Percentiles rank a stretch among this genome's conserved stretches.
Conservation (phyloP, 2,797 vertebrate genomes). For the Lateolabrax maculatus region DNA sequence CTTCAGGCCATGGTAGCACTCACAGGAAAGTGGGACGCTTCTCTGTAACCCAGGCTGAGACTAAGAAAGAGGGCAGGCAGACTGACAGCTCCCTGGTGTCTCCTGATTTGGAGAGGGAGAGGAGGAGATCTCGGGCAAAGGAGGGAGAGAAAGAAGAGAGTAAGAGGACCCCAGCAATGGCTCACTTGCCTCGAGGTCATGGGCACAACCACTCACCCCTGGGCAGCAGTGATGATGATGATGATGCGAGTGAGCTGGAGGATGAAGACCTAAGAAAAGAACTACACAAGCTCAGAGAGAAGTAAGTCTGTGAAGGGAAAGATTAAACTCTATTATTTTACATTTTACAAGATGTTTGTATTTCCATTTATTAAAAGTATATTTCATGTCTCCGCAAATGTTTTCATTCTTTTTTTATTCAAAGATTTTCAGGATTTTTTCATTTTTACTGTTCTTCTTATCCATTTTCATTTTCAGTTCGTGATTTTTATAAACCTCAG, state of each 20-base stretch:
- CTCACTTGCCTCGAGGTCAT: slow-evolving; percentile 78
- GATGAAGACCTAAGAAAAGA: slow-evolving; percentile 92
- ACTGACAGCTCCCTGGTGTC: slow-evolving; percentile 86
- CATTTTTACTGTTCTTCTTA: neutral
- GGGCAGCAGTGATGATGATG: slow-evolving; percentile 91
- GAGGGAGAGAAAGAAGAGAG: slow-evolving; percentile 83
- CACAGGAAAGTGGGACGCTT: slow-evolving; percentile 87
- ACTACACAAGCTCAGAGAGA: slow-evolving; percentile 91
- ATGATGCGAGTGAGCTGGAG: slow-evolving; percentile 92
- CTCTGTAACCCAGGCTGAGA: slow-evolving; percentile 84
- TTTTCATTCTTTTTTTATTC: neutral
- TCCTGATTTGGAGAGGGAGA: slow-evolving; percentile 78
- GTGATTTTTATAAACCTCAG: neutral
- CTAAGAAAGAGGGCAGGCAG: slow-evolving; percentile 77
- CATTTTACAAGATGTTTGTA: neutral
- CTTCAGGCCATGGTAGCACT: slow-evolving; percentile 51
- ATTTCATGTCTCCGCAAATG: neutral
- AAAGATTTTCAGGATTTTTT: neutral
- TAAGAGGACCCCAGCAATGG: slow-evolving; percentile 76
- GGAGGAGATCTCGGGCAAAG: slow-evolving; percentile 80
- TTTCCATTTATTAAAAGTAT: neutral
- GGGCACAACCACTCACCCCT: slow-evolving; percentile 90
- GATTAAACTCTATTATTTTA: neutral
- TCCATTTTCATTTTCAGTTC: neutral
- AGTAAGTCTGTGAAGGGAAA: slow-evolving; percentile 82